Base-by-base conservation (phyloP, 2,113 vertebrate genomes). In the Himantopus leucocephalus region DNA sequence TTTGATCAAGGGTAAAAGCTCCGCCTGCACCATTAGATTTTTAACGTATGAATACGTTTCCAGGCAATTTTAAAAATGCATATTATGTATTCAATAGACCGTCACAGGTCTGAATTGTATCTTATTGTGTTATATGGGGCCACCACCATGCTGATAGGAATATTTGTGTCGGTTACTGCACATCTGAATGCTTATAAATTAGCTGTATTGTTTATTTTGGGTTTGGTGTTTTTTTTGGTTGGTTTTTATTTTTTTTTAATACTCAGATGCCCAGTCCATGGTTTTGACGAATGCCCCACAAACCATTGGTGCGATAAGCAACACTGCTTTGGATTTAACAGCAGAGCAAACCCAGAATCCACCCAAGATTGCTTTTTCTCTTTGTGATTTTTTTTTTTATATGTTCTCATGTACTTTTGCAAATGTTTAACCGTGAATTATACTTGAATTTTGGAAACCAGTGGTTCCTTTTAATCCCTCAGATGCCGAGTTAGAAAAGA, bases 1-100 rank as follows among this genome's bases (percentile, higher is more conserved):
- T 97, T 98, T 98, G 96, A 98, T 97, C 96, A 97, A 96, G 96
- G 97, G 94, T 90, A 96, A 97, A 96, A 96, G 89, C 92, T 97
- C 93, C 92, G 82, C 96, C 96, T 97, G 97, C 98, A 94, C 90
- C 81, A 96, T 98, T 97, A 97, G 96, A 96, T 92, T 98, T 97
- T 97, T 96, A 95, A 97, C 76, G 50, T 96, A 92, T 92, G 96
- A 98, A 97, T 97, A 97, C 37, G 47, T 98, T 98, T 96, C 92
- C 96, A 97, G 96, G 94, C 92, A 95, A 97, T 98, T 98, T 97
- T 77, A 96, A 96, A 97, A 98, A 97, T 43, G 91, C 81, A 19
- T 98, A 96, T 98, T 97, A 96, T 66, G 60, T 92, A 94, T 97
- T 97, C 96, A 96, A 15, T 94, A 98, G 98, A 97, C 96, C 41